phyloP scores from a whole-genome alignment of 2,797 vertebrate species.

The Falco novaeseelandiae region DNA sequence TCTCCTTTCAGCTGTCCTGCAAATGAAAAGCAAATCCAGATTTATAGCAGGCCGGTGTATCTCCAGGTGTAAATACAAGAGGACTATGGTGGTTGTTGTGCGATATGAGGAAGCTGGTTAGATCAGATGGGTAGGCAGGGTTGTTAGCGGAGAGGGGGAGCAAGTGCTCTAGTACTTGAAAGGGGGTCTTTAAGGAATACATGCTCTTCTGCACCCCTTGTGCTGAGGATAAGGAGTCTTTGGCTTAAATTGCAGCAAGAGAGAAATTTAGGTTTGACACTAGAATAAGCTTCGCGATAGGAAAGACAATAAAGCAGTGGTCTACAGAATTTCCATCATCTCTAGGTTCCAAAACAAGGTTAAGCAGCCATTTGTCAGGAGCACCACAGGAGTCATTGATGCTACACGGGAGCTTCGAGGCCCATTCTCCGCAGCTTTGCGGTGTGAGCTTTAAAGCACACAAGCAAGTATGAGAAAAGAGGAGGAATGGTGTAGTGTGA shows the following conservation, averaged over 20 bases:
- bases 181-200: neutral
- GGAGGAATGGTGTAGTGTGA: neutral
- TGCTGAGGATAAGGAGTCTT: neutral
- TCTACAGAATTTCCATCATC: neutral
- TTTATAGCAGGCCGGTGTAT: neutral
- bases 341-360: neutral
- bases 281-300: neutral
- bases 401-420: neutral
- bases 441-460: neutral
- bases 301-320: neutral
- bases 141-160: neutral
- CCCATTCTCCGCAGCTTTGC: neutral
- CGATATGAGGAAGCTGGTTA: neutral
- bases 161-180: neutral
- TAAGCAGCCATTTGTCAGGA: neutral
- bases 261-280: neutral
- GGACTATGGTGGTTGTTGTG: neutral
- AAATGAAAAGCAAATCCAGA: neutral
- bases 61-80: neutral
- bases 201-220: neutral
- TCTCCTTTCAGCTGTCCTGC: neutral
- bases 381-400: neutral
- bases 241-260: neutral
- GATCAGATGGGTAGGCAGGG: neutral
- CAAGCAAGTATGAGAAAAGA: fast-evolving